Conservation (phyloP, 2,113 vertebrate species). For the Ictalurus punctatus region DNA sequence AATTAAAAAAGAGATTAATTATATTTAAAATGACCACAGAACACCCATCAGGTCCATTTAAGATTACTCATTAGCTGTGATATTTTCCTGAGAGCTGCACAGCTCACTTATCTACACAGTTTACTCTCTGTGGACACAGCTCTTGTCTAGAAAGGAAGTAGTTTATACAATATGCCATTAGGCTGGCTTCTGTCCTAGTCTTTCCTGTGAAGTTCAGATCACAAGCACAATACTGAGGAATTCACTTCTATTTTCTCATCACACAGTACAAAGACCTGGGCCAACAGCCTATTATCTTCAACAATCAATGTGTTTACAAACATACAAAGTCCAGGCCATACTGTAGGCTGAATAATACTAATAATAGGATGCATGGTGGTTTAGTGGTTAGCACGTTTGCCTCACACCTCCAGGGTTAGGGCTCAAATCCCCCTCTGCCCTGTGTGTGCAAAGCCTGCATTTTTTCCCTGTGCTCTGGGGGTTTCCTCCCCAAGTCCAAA, state of each 20-base stretch:
- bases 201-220: background rate
- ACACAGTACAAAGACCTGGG: background rate
- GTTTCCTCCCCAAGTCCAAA: too few relatives aligned
- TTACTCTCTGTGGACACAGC: slow-evolving; percentile 10
- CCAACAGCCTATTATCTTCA: background rate
- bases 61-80: slow-evolving; percentile 46
- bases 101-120: slow-evolving; percentile 47
- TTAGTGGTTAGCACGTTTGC: too few relatives aligned
- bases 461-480: too few relatives aligned
- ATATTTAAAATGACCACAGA: background rate
- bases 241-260: background rate
- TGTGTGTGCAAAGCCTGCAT: too few relatives aligned
- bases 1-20: background rate
- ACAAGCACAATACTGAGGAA: background rate
- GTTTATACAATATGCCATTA: slow-evolving; percentile 46
- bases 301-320: slow-evolving; percentile 24
- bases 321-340: background rate
- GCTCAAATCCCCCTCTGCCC: too few relatives aligned
- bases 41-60: slow-evolving; percentile 10
- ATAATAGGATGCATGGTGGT: background rate
- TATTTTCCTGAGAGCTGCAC: slow-evolving; percentile 44
- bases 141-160: slow-evolving; percentile 17
- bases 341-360: background rate
- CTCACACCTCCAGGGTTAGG: too few relatives aligned
- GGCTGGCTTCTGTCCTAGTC: slow-evolving; percentile 49